These are phyloP conservation scores for Capitella teleta DNA, from an alignment of 1,140 invertebrate genomes.

Conservation along the genomic window DNA sequence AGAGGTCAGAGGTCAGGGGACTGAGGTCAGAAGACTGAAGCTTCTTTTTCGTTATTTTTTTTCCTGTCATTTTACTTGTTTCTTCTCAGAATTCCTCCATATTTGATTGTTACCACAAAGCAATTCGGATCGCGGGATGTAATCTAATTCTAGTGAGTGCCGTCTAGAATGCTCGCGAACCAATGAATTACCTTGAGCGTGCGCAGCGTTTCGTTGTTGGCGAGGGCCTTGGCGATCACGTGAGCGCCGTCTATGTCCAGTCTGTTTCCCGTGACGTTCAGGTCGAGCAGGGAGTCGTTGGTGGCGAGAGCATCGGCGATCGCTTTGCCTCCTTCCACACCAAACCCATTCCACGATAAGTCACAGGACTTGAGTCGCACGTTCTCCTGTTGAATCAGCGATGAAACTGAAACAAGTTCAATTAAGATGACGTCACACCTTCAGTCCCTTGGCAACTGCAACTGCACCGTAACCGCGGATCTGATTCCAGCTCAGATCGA, in stretches of 20 bases:
- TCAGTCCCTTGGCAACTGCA: conserved; percentile 34
- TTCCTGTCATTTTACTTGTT: background rate
- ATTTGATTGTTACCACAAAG: background rate
- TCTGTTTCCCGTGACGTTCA: conserved; percentile 37
- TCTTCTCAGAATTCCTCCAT: background rate
- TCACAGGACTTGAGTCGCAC: conserved; percentile 33
- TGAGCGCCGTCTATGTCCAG: conserved; percentile 25
- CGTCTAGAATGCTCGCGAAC: background rate
- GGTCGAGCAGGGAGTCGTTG: conserved; percentile 31
- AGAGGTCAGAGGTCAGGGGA: background rate
- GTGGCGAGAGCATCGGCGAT: conserved; percentile 31
- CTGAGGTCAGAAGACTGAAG: background rate
- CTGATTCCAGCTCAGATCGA: conserved; percentile 41
- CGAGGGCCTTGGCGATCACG: conserved; percentile 31
- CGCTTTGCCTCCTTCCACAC: conserved; percentile 29
- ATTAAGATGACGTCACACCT: conserved; percentile 16
- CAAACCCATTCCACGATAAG: conserved; percentile 40
- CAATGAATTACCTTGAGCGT: conserved; percentile 34
- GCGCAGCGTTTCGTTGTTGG: conserved; percentile 31
- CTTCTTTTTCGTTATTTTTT: background rate
- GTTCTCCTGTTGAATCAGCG: conserved; percentile 29
- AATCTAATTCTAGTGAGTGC: background rate
- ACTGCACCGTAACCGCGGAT: conserved; percentile 31
- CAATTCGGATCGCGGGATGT: background rate
- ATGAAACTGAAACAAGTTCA: background rate